phyloP scores from a whole-genome alignment of 2,797 vertebrate species.

The Halcyon chelicuti region DNA sequence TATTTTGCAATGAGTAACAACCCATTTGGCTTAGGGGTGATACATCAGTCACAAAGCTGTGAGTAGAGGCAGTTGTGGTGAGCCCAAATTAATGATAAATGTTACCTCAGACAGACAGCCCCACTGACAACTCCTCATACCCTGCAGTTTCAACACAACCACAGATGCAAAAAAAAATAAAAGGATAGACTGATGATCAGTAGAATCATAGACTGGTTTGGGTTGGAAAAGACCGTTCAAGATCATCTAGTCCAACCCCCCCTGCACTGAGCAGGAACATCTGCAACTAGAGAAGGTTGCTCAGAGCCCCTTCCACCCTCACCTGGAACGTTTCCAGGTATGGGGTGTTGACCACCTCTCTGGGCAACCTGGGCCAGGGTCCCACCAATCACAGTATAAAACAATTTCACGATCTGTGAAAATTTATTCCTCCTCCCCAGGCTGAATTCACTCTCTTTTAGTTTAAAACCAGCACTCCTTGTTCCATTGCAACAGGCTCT shows the following conservation, averaged over 20 bases:
- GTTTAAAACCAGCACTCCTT: neutral
- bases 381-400: neutral
- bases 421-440: no score
- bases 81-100: neutral
- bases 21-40: neutral
- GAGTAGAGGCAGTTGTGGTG: neutral
- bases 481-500: neutral
- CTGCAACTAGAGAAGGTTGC: neutral
- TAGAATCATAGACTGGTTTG: neutral
- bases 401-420: no score
- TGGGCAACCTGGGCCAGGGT: neutral
- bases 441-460: neutral
- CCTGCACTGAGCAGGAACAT: neutral
- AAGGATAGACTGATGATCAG: neutral
- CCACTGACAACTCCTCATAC: neutral
- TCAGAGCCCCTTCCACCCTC: neutral
- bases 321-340: neutral
- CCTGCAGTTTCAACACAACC: neutral
- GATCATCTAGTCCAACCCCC: neutral
- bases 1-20: neutral
- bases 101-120: neutral
- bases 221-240: neutral
- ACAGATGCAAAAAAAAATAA: neutral
- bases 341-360: no score
- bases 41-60: neutral